Evolutionary conservation across 2,888 invertebrate genomes (phyloP).

Genomic region (Ophion slaviceki): DNA sequence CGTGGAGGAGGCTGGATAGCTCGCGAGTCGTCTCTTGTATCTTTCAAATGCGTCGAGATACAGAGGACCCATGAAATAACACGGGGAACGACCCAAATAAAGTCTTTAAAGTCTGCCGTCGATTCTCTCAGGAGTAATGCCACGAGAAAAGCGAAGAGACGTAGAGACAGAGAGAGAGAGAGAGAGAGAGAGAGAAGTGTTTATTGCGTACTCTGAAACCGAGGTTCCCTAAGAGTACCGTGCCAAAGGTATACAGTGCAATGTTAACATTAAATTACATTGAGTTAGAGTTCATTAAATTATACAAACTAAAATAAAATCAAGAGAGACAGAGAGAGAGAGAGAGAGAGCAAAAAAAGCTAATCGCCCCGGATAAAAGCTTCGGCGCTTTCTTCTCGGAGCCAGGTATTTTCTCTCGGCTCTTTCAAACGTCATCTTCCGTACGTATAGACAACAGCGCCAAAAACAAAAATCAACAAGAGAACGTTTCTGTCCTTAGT

Average conservation of each 20-base stretch:
- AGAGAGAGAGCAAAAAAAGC: slow-evolving; percentile 32
- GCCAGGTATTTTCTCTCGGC: slow-evolving; percentile 5
- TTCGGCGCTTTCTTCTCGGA: slow-evolving; percentile 30
- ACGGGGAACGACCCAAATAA: slow-evolving; percentile 63
- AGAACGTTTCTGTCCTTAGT: too few relatives aligned
- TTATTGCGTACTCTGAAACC: too few relatives aligned
- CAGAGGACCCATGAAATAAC: slow-evolving; percentile 63
- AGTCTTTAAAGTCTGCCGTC: slow-evolving; percentile 51
- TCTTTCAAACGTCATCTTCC: slow-evolving; percentile 1
- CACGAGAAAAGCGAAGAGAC: slow-evolving; percentile 47
- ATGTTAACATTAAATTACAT: too few relatives aligned
- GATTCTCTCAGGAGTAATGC: slow-evolving; percentile 57
- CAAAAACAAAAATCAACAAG: not conserved
- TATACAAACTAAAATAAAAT: too few relatives aligned
- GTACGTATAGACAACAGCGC: not conserved
- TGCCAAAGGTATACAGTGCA: too few relatives aligned
- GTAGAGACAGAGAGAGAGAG: too few relatives aligned
- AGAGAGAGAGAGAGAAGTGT: too few relatives aligned
- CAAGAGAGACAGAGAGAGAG: too few relatives aligned
- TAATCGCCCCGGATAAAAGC: slow-evolving; percentile 37
- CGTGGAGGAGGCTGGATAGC: slow-evolving; percentile 50
- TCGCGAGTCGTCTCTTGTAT: slow-evolving; percentile 63
- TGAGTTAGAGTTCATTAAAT: too few relatives aligned
- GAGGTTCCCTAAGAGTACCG: too few relatives aligned
- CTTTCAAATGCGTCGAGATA: slow-evolving; percentile 67